Conservation (phyloP, 2,797 vertebrate genomes). For the Pygocentrus nattereri region DNA sequence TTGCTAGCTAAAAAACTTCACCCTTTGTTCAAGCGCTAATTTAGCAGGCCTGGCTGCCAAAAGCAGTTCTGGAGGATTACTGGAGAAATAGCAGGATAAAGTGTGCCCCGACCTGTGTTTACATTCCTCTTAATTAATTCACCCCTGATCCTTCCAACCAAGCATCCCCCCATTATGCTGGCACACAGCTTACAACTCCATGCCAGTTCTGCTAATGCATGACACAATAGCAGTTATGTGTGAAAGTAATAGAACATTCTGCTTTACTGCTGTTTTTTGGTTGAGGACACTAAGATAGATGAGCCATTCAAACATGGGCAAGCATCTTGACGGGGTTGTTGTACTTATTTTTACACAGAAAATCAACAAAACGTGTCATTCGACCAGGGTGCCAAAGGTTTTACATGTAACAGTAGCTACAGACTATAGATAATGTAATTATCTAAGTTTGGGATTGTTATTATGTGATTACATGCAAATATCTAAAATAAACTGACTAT, state of each 20-base stretch:
- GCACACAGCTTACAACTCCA: background rate
- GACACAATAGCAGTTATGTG: background rate
- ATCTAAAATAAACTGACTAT: background rate
- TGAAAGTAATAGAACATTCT: constrained; percentile 9
- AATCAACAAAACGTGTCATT: too few relatives aligned
- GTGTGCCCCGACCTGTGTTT: constrained; percentile 46
- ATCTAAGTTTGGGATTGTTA: too few relatives aligned
- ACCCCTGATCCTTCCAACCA: constrained; percentile 14
- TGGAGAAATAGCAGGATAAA: constrained; percentile 53
- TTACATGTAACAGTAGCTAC: too few relatives aligned
- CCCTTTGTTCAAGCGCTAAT: constrained; percentile 1
- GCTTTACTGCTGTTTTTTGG: constrained; percentile 4
- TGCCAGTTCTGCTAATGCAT: background rate
- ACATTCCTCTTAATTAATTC: constrained; percentile 37
- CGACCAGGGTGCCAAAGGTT: too few relatives aligned
- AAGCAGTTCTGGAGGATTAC: constrained; percentile 36
- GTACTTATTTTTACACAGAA: too few relatives aligned
- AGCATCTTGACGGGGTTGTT: background rate
- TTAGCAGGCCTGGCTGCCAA: constrained; percentile 29
- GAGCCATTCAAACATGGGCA: background rate
- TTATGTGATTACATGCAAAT: background rate
- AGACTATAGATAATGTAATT: too few relatives aligned
- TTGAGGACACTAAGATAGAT: background rate
- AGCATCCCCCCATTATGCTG: constrained; percentile 16
- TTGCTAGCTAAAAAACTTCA: background rate